Conservation (phyloP, 2,113 vertebrate genomes). For the Pedionomus torquatus region DNA sequence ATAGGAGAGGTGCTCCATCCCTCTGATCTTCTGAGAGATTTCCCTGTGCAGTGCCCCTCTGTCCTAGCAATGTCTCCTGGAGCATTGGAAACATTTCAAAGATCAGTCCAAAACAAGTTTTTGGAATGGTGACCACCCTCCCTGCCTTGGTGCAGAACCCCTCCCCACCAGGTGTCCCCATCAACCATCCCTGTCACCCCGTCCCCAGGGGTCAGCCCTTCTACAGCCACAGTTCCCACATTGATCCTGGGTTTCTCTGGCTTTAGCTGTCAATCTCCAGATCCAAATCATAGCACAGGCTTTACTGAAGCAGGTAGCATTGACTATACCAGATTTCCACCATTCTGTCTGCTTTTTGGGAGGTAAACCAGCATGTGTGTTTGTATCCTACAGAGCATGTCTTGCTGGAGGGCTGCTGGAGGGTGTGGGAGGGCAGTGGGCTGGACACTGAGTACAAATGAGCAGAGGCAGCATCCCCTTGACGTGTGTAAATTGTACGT, state of each 20-base stretch:
- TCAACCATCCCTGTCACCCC: not conserved
- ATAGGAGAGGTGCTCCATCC: no score
- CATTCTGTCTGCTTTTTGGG: not conserved
- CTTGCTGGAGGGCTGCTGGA: accelerated
- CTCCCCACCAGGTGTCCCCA: not conserved
- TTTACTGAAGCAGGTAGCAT: not conserved
- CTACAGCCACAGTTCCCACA: not conserved
- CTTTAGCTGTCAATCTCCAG: not conserved
- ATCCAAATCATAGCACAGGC: not conserved
- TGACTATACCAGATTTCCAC: not conserved
- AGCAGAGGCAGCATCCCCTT: accelerated
- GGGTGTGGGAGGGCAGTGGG: no score
- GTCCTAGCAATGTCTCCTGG: not conserved
- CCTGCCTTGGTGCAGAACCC: no score
- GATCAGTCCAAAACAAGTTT: not conserved
- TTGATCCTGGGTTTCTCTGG: not conserved
- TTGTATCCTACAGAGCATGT: not conserved
- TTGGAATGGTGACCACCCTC: not conserved
- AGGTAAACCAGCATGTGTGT: not conserved
- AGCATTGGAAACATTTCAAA: not conserved
- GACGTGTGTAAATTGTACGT: accelerated
- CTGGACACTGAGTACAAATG: accelerated
- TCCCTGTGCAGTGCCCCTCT: not conserved
- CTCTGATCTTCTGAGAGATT: not conserved
- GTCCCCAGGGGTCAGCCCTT: not conserved